These are phyloP conservation scores for Mustelus asterias DNA, from an alignment of 2,113 vertebrate genomes.

Conservation along the genomic window DNA sequence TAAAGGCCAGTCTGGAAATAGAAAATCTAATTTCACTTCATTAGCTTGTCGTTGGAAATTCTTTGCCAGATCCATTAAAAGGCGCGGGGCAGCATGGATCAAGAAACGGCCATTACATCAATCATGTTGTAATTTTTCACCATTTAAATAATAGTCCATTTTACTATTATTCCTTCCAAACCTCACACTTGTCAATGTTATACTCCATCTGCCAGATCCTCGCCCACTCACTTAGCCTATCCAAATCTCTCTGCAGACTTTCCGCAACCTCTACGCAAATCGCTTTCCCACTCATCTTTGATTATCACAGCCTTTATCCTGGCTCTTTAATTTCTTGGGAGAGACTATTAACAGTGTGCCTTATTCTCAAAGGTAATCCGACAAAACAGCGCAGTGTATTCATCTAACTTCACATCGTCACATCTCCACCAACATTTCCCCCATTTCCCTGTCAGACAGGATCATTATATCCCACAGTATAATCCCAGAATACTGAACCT, in stretches of 20 bases:
- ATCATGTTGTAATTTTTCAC: no score
- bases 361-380: neutral
- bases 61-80: neutral
- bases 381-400: neutral
- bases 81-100: neutral
- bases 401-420: neutral
- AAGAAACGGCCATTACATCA: neutral
- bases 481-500: neutral
- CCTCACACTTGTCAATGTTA: no score
- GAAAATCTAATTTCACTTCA: neutral
- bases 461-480: neutral
- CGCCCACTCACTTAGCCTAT: no score
- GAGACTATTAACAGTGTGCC: no score
- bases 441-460: neutral
- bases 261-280: no score
- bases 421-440: neutral
- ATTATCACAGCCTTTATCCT: neutral
- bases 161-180: no score
- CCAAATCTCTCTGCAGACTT: no score
- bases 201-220: no score
- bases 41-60: neutral
- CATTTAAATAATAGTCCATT: no score
- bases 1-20: neutral
- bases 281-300: no score
- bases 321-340: neutral